phyloP scores from a whole-genome alignment of 1,140 invertebrate species.

The Popillia japonica region DNA sequence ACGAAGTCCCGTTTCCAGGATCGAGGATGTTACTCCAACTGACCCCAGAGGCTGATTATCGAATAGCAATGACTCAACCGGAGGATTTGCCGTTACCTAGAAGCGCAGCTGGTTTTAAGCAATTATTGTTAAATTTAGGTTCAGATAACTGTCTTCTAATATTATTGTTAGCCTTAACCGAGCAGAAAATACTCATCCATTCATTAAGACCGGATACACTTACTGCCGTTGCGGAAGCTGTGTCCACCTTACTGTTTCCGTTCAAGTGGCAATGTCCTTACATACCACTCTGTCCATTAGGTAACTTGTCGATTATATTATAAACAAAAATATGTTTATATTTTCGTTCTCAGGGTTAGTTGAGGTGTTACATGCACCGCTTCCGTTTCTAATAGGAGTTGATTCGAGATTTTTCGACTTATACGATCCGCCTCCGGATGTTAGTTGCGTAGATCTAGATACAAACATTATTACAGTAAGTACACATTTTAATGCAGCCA shows the following conservation, averaged over 20 bases:
- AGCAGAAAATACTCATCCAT: conserved; percentile 99
- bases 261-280: conserved; percentile 99
- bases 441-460: conserved; percentile 97
- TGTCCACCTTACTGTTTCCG: conserved; percentile 96
- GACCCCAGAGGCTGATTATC: conserved; percentile 70
- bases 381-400: conserved; percentile 97
- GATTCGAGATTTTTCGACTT: conserved; percentile 98
- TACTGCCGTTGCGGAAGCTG: conserved; percentile 97
- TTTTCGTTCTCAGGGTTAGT: conserved; percentile 66
- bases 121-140: conserved; percentile 90
- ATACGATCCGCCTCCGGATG: conserved; percentile 95
- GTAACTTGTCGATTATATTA: conserved; percentile 57
- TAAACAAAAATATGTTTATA: not conserved
- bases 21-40: conserved; percentile 80
- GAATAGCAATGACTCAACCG: conserved; percentile 90
- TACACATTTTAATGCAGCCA: conserved; percentile 15
- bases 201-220: conserved; percentile 93
- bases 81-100: conserved; percentile 94
- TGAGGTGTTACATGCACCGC: conserved; percentile 92
- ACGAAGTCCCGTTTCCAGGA: conserved; percentile 97
- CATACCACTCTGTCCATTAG: conserved; percentile 97
- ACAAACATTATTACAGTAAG: conserved; percentile 91
- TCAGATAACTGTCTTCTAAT: conserved; percentile 94
- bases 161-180: conserved; percentile 89
- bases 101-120: conserved; percentile 94